Evolutionary conservation across 2,888 invertebrate genomes (phyloP), one percentile per base, ranked within the genome.

Genomic region (Ischnura elegans): DNA sequence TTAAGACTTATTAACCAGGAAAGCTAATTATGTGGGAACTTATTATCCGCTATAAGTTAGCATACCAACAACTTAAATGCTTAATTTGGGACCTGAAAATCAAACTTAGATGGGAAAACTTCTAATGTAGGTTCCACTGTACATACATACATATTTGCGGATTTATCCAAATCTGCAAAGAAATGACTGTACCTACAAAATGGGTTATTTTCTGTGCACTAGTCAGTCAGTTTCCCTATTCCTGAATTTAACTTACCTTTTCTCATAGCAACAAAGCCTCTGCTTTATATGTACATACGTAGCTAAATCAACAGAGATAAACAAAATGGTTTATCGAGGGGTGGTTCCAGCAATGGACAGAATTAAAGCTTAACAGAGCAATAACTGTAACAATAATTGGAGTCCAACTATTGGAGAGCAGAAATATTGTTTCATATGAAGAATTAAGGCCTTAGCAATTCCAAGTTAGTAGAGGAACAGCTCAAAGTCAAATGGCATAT

Each of bases 251-350:
- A 76, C 76, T 76, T 76, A 76, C 76, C 76, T 76, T 76, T 76
- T n/a, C 16, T 25, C 25, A 76, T 76, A 36, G 36, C 76, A 76
- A 76, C 76, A 76, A 76, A 76, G 76, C 76, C 76, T 76, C 76
- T 76, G 76, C 76, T 76, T 76, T 76, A 36, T 76, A 76, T 29
- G 76, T 36, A 36, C 29, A 76, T 29, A 76, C 29, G 36, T 51
- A 47, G 13, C 6, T 25, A 61, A 61, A 10, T 76, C 10, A 16
- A 36, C 16, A 8, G n/a, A 61, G n/a, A 76, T 2, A 36, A 76
- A 76, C 10, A 76, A 66, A 66, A 76, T n/a, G n/a, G n/a, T 10
- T 36, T 36, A 36, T 61, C 25, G 16, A 10, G 16, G 76, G 25
- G 36, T 29, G 2, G 36, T 36, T 76, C 76, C 3, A 10, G 76